Evolutionary conservation across 2,797 vertebrate species (phyloP).

Genomic region (Sebastes trivittatus): DNA sequence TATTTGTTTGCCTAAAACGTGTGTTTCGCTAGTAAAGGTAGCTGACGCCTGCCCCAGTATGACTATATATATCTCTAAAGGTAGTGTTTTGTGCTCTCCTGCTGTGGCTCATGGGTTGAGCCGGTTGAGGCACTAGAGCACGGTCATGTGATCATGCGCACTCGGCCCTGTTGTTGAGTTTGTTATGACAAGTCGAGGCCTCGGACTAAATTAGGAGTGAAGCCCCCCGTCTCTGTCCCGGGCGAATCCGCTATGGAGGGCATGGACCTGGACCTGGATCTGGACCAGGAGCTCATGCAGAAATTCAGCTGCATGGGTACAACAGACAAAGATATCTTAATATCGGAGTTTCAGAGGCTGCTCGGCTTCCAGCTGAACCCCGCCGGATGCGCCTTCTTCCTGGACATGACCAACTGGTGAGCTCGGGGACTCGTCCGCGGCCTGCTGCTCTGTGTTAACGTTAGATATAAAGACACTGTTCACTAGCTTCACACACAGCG

Average conservation of each 20-base stretch:
- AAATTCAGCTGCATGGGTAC: constrained; percentile 98
- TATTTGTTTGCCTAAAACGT: no score
- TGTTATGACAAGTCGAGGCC: constrained; percentile 87
- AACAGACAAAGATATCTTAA: constrained; percentile 96
- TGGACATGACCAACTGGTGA: constrained; percentile 99
- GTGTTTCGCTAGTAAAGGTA: no score
- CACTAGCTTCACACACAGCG: background rate
- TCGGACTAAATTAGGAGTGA: constrained; percentile 84
- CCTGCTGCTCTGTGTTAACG: constrained; percentile 37
- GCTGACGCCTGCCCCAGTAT: no score
- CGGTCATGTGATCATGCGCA: constrained; percentile 80
- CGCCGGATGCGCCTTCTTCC: constrained; percentile 97
- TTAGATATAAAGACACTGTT: background rate
- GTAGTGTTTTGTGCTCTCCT: background rate
- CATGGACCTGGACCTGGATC: constrained; percentile 88
- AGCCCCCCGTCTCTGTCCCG: constrained; percentile 52
- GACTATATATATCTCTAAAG: background rate
- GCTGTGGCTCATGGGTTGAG: background rate
- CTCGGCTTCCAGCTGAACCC: constrained; percentile 98
- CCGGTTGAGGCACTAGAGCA: background rate
- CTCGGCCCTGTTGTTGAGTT: constrained; percentile 79
- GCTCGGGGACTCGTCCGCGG: constrained; percentile 75
- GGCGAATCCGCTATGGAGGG: constrained; percentile 88
- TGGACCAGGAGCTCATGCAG: constrained; percentile 98
- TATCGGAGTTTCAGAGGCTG: constrained; percentile 95